Evolutionary conservation across 2,797 vertebrate genomes (phyloP), one percentile per base, ranked within the genome.

Genomic region (Trematomus bernacchii): DNA sequence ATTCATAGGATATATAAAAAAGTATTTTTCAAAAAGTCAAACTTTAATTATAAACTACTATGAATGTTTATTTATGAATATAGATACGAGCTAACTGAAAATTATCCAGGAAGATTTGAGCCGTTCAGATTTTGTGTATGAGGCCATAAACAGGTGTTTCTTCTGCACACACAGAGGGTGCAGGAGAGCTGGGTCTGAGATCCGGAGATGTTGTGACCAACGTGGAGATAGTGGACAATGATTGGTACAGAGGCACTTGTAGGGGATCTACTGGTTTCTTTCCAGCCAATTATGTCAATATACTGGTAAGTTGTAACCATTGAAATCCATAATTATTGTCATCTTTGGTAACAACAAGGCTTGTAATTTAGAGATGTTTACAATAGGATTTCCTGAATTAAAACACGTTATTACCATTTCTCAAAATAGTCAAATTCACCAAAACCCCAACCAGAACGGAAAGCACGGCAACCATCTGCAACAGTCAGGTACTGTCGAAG

Each of bases 201-300:
- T 92, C 93, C 70, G 98, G 98, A 82, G 98, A 99, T 67, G 88
- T 92, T 8, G 95, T 99, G 85, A 94, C 76, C 90, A 93, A 94
- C 89, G 92, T 98, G 88, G 97, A 98, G 93, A 95, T 95, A 87
- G 87, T 99, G 62, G 96, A 98, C 93, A 46, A 65, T 0, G 95
- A 98, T 54, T 99, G 98, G 98, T 99, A 97, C 91, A 92, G 84
- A 85, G 98, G 98, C 47, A 97, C 93, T 73, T 96, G 95, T 75
- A 91, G 92, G 84, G 96, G 95, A 76, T 88, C 85, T 54, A 93
- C 93, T 15, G 98, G 98, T 10, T 94, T 96, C 82, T 99, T 99
- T 92, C 98, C 98, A 30, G 84, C 95, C 82, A 97, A 60, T 91
- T 96, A 96, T 21, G 96, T 96, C 83, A 94, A 95, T 96, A 89